Conservation (phyloP, 2,113 vertebrate species). For the Plotosus lineatus region DNA sequence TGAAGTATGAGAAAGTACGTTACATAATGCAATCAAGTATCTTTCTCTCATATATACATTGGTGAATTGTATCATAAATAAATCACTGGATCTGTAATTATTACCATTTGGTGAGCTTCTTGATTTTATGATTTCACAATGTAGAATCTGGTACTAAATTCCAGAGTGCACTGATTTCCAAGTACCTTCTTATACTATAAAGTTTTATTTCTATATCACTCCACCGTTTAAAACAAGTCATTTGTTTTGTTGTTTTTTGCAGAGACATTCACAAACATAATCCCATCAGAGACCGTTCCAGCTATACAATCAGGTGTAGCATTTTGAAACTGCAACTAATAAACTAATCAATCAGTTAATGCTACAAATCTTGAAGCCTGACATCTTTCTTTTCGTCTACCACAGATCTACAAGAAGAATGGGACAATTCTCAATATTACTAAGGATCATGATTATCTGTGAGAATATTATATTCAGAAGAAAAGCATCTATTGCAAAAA, state of each 20-base stretch:
- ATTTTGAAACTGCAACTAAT: background rate
- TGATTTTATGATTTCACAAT: background rate
- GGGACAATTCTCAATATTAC: conserved; percentile 67
- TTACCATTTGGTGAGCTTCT: background rate
- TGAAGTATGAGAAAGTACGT: no score
- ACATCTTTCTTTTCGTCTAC: conserved; percentile 22
- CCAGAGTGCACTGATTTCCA: background rate
- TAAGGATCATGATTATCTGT: conserved; percentile 7
- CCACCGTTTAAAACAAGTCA: background rate
- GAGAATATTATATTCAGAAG: conserved; percentile 41
- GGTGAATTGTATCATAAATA: no score
- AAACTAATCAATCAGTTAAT: no score
- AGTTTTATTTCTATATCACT: background rate
- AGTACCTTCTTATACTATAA: background rate
- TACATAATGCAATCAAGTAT: no score
- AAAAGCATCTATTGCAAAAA: conserved; percentile 55
- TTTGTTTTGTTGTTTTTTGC: conserved; percentile 42
- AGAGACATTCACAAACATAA: conserved; percentile 57
- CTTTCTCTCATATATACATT: no score
- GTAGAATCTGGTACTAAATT: background rate
- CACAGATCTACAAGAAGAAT: conserved; percentile 68
- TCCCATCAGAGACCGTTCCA: conserved; percentile 52
- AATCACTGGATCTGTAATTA: background rate
- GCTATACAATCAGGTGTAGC: conserved; percentile 59
- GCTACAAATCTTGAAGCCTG: background rate